Evolutionary conservation across 2,888 invertebrate species (phyloP).

Genomic region (Cheiracanthium punctorium): DNA sequence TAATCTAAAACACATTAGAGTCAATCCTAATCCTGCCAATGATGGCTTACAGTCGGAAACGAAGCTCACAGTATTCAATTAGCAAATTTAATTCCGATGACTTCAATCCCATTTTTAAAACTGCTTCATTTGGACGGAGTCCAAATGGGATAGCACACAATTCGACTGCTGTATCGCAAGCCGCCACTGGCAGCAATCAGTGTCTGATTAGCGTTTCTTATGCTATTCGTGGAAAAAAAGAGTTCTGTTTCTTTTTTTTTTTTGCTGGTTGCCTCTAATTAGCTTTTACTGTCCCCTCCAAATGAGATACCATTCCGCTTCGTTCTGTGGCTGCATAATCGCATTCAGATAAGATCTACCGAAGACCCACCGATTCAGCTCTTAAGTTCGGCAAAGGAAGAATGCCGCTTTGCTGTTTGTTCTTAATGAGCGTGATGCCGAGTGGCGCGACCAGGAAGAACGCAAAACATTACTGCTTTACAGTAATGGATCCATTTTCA

Average conservation of each 20-base stretch:
- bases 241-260: not conserved
- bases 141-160: not conserved
- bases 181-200: not conserved
- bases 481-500: too few species aligned
- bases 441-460: too few species aligned
- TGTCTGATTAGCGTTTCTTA: slow-evolving; percentile 10
- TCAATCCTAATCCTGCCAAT: too few species aligned
- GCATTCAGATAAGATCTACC: slow-evolving; percentile 9
- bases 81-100: too few species aligned
- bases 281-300: not conserved
- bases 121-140: not conserved
- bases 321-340: not conserved
- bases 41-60: too few species aligned
- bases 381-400: not conserved
- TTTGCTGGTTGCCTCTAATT: not conserved
- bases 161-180: not conserved
- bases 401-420: not conserved
- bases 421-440: not conserved
- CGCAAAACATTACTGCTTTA: too few species aligned
- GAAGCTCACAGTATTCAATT: too few species aligned
- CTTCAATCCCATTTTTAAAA: too few species aligned
- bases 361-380: not conserved
- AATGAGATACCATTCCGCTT: not conserved
- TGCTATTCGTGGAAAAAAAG: not conserved
- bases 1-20: too few species aligned